phyloP scores from a whole-genome alignment of 2,797 vertebrate genomes.

The Anolis apletophallus region DNA sequence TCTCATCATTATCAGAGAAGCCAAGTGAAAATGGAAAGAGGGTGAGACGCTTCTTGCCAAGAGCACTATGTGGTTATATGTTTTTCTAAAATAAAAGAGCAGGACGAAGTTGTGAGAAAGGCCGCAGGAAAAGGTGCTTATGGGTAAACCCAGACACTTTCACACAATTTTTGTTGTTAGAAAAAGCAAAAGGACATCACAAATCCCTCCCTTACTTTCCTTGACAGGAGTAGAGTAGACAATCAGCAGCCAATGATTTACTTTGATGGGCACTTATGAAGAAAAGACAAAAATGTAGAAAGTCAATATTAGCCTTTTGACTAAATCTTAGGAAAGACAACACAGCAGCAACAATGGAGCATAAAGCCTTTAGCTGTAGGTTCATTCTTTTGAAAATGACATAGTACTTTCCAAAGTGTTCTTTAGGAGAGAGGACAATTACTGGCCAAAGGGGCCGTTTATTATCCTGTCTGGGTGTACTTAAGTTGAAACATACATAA shows the following conservation, averaged over 20 bases:
- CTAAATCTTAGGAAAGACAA: constrained; percentile 23
- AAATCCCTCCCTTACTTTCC: constrained; percentile 22
- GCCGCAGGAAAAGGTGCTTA: neutral
- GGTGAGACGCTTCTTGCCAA: neutral
- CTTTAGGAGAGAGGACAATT: constrained; percentile 47
- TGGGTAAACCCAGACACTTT: neutral
- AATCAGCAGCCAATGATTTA: constrained; percentile 51
- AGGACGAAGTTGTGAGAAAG: neutral
- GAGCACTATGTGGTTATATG: neutral
- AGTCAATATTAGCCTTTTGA: constrained; percentile 36
- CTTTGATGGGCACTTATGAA: constrained; percentile 43
- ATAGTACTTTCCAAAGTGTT: neutral
- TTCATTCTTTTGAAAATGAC: constrained; percentile 39
- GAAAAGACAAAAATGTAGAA: constrained; percentile 26
- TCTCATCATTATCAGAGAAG: neutral
- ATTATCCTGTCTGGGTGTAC: constrained; percentile 42
- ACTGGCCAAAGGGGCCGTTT: constrained; percentile 41
- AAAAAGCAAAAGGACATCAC: fast-evolving
- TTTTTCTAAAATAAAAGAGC: neutral
- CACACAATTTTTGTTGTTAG: neutral
- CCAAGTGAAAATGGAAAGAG: neutral
- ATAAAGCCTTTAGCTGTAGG: constrained; percentile 2
- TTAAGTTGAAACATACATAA: constrained; percentile 39
- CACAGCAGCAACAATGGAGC: neutral
- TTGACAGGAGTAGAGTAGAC: neutral